phyloP scores from a whole-genome alignment of 2,888 invertebrate species.

The Thecophora atra region DNA sequence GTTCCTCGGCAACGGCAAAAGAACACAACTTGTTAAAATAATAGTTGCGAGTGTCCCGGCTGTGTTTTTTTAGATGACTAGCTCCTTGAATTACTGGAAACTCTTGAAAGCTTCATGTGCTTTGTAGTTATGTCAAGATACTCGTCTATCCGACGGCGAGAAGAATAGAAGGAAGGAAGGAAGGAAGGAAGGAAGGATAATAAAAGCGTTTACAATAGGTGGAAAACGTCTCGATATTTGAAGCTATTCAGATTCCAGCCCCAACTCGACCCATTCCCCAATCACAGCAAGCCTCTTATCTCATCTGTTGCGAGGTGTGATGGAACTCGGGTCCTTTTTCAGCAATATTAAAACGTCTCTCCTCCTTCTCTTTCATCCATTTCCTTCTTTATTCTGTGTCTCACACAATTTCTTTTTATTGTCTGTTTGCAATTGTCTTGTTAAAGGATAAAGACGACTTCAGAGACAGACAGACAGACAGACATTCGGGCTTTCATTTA shows the following conservation, averaged over 20 bases:
- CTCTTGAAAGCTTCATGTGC: background rate
- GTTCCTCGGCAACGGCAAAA: background rate
- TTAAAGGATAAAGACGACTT: constrained; percentile 27
- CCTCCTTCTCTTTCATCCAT: background rate
- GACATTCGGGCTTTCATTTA: background rate
- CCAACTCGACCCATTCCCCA: too few species aligned
- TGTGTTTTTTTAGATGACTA: background rate
- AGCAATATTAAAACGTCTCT: constrained; percentile 1
- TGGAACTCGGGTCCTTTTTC: background rate
- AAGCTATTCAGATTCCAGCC: background rate
- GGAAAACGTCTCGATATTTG: constrained; percentile 1
- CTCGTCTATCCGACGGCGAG: background rate
- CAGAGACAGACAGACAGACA: background rate
- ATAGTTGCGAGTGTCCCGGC: constrained; percentile 19
- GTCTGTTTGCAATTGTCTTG: background rate
- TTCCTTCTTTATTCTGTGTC: background rate
- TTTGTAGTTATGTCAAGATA: constrained; percentile 20
- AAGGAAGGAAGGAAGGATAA: too few species aligned
- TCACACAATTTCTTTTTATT: background rate
- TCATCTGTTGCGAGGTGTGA: background rate
- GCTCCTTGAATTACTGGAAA: too few species aligned
- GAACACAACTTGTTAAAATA: constrained; percentile 8
- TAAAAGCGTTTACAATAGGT: background rate
- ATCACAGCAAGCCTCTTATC: background rate
- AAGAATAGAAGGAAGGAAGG: too few species aligned